Conservation (phyloP, 2,113 vertebrate species). For the Halcyon senegalensis region DNA sequence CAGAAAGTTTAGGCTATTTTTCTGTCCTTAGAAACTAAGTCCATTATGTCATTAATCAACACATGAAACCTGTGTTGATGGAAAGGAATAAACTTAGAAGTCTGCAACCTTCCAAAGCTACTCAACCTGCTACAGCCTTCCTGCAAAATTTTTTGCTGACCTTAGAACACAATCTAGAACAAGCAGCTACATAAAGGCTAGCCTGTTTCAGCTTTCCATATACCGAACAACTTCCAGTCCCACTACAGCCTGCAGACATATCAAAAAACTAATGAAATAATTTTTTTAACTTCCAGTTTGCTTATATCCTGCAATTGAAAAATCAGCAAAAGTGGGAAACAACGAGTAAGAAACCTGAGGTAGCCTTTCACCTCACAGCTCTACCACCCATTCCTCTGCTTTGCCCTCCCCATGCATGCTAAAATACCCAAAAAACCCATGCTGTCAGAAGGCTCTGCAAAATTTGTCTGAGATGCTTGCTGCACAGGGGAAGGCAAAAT, state of each 20-base stretch:
- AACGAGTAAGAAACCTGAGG: not conserved
- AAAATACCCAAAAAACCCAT: not conserved
- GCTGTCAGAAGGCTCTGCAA: not conserved
- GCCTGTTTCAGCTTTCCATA: not conserved
- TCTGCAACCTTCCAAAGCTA: not conserved
- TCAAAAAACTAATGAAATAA: not conserved
- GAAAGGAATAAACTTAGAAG: not conserved
- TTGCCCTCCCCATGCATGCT: fast-evolving
- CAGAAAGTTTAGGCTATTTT: not conserved
- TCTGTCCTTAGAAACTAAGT: not conserved
- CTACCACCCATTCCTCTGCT: not conserved
- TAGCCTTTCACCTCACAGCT: not conserved
- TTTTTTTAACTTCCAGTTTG: not conserved
- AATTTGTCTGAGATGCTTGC: not conserved
- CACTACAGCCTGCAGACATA: not conserved
- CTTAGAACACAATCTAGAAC: not conserved
- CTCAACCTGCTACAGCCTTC: not conserved
- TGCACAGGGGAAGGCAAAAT: not conserved
- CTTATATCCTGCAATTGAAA: constrained; percentile 34
- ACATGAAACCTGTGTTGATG: not conserved
- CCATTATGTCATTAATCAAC: not conserved
- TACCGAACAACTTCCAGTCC: not conserved
- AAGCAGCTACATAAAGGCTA: not conserved
- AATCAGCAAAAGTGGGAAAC: not conserved
- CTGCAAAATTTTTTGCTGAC: not conserved